A percentile compares a stretch with the other conserved stretches of the same genome.
Conservation (phyloP, 30 jellyfish, hydroid and myxozoan species). For the Turritopsis dohrnii region DNA sequence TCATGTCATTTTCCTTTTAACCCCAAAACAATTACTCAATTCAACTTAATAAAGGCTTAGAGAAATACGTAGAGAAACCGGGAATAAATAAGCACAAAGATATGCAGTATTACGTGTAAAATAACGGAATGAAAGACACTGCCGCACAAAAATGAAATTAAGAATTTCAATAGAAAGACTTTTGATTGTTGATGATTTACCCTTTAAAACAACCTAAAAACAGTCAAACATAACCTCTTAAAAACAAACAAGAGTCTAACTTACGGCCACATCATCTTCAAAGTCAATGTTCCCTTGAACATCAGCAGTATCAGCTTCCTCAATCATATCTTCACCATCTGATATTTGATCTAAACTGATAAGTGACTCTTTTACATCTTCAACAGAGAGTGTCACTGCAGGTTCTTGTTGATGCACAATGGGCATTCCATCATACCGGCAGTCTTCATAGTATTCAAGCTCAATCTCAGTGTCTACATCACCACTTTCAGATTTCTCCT, state of each 20-base stretch:
- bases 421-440: neutral
- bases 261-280: neutral
- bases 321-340: neutral
- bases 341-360: neutral
- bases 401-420: neutral
- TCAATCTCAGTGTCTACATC: constrained; percentile 9
- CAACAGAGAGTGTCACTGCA: neutral
- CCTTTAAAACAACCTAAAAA: too few relatives aligned
- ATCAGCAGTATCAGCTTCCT: neutral
- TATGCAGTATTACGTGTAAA: too few relatives aligned
- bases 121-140: too few relatives aligned
- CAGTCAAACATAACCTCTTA: too few relatives aligned
- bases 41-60: too few relatives aligned
- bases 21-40: too few relatives aligned
- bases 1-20: too few relatives aligned
- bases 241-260: neutral
- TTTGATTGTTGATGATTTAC: too few relatives aligned
- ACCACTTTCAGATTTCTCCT: neutral
- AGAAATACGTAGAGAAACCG: too few relatives aligned
- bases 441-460: constrained; percentile 5
- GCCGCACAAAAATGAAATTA: too few relatives aligned
- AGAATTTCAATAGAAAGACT: too few relatives aligned
- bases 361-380: neutral
- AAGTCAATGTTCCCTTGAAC: neutral
- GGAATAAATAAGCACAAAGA: too few relatives aligned